Evolutionary conservation across 2,797 vertebrate genomes (phyloP), one percentile per base, ranked within the genome.

Genomic region (Gambelia wislizenii): DNA sequence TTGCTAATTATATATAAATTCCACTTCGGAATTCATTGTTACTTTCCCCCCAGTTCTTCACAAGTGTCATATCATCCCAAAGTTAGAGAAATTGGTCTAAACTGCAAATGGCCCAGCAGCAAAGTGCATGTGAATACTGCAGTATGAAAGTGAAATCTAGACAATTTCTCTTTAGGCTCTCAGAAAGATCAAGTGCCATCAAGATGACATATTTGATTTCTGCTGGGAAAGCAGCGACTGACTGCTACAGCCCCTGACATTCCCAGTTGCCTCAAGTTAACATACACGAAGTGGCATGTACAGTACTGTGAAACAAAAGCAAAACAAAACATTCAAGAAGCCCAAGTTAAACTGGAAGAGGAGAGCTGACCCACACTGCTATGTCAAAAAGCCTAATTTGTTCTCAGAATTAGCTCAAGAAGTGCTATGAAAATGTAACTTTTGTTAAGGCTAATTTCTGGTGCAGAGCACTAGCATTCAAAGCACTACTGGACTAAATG

Each of bases 191-290:
- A 85, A 77, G 84, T 84, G 76, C 89, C 83, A 72, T 79, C 76
- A 91, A 92, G 87, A 89, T 92, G 94, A 91, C 94, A 95, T 3
- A 0, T 89, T 94, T 95, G 92, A 95, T 96, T 96, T 93, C 96
- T 91, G 1, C n/a, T 87, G 95, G 94, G 95, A 95, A 92, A 81
- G 80, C 42, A 76, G 56, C 83, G 90, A 67, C 89, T 94, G 91
- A 94, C 92, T 95, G 94, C 90, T 94, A 77, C 59, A 83, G 78
- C 86, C 89, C 86, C 59, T 92, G 87, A 4, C 76, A 47, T 47
- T 95, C 92, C 89, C 91, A 90, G 56, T 83, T 70, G 84, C 76
- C 74, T 85, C 33, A 84, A 86, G 82, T 36, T 81, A 59, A 64
- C 16, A 64, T 2, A 59, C 61, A 64, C 67, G 72, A 86, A 86